Conservation (phyloP, 2,113 vertebrate genomes). For the Saimiri boliviensis region DNA sequence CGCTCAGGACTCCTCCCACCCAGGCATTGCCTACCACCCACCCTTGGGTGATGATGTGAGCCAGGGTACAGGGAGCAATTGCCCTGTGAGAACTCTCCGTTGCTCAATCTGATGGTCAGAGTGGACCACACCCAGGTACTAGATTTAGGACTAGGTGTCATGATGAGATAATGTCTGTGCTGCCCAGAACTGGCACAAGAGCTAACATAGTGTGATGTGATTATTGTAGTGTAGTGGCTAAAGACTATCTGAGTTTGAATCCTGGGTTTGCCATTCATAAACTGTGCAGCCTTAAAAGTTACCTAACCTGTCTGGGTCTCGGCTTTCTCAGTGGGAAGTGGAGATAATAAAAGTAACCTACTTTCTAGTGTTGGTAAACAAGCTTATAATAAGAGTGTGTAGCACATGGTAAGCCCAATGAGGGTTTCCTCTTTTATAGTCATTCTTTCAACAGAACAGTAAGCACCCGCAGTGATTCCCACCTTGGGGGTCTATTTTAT, state of each 20-base stretch:
- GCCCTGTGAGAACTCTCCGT: not conserved
- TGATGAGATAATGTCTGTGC: not conserved
- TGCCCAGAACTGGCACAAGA: not conserved
- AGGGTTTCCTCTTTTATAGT: not conserved
- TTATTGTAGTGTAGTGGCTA: not conserved
- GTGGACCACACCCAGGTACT: not conserved
- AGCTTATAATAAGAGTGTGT: not conserved
- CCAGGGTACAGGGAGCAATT: not conserved
- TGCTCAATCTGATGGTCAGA: not conserved
- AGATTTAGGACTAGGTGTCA: not conserved
- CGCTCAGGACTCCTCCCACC: not conserved
- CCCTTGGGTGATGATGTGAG: not conserved
- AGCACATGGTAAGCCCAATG: not conserved
- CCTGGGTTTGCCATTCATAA: not conserved
- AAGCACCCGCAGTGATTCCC: not conserved
- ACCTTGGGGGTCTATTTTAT: not conserved
- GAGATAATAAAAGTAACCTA: not conserved
- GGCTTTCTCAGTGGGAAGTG: constrained; percentile 4
- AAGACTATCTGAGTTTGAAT: not conserved
- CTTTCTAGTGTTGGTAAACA: not conserved
- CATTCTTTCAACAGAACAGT: not conserved
- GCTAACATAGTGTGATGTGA: not conserved
- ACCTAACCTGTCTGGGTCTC: not conserved
- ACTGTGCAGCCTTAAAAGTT: not conserved
- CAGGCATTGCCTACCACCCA: not conserved